Base-by-base conservation (phyloP, 2,113 vertebrate species). In the Felis chaus region DNA sequence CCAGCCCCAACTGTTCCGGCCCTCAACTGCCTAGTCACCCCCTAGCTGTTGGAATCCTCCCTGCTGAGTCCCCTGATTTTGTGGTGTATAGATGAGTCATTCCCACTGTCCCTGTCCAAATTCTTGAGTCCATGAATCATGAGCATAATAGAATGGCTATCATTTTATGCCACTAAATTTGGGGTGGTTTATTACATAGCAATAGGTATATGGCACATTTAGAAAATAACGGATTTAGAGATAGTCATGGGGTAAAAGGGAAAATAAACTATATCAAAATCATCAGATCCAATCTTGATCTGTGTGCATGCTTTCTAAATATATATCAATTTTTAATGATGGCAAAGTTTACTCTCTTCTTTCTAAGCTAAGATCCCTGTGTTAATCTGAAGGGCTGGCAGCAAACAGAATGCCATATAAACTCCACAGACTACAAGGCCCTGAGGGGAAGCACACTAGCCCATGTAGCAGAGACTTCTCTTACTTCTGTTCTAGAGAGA, bases 331-430 rank as follows among this genome's bases (percentile, higher is more conserved):
- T 93, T 87, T 45, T n/a, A 93, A 69, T 55, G 50, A 93, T 29
- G 76, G 27, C 25, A 79, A 92, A 86, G 36, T 83, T 84, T 89
- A 29, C 78, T 97, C 96, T 97, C 53, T 92, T 89, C 45, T 89
- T 76, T 86, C 73, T 74, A 74, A 84, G 12, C 61, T 87, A 27
- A 74, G 81, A 73, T 69, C 89, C 29, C 48, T 53, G 12, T 83
- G 78, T 89, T 86, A 91, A 94, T 92, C 53, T 65, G 88, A 81
- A 96, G 68, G 36, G 25, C 66, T 69, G 74, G n/a, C 61, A 66
- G 87, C 61, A 81, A 96, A 76, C 9, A 78, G 65, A 74, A 50
- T 89, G 81, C 23, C 66, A 18, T 39, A 50, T 65, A 88, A 94
- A 81, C 61, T 66, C 57, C 33, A n/a, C n/a, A 27, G 50, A 69